Evolutionary conservation across 2,888 invertebrate genomes (phyloP), one percentile per base, ranked within the genome.

Genomic region (Tenthredo mesomela): DNA sequence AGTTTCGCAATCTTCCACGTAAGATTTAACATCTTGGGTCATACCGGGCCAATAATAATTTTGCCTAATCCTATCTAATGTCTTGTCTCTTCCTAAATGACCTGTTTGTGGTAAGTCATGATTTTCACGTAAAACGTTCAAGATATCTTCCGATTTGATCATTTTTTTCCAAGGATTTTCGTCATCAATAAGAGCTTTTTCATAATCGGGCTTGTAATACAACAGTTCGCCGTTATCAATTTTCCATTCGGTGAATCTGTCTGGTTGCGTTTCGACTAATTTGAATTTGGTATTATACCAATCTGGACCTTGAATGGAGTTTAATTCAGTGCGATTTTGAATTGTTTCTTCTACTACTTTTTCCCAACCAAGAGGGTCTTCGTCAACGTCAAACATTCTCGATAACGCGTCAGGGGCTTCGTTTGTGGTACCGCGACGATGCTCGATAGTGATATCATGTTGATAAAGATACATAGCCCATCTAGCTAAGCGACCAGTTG

Each of bases 361-460:
- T 33, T 86, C 58, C 84, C 85, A 85, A 0, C 84, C 85, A 0
- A 70, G 6, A 1, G 82, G 85, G 12, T 85, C 85, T 18, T 80
- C 82, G 18, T 85, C 82, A 9, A 80, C 29, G 12, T 87, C 85
- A 40, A 84, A 85, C 85, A 85, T 85, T 1, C 85, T 67, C 0
- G 85, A 85, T 12, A 86, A 50, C 0, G 86, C 86, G 12, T 86
- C 87, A 6, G 86, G 85, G 10, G 86, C 87, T 75, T 87, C 87
- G 54, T 87, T 86, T 0, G 67, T 77, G 0, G 86, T 86, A 0
- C 87, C 86, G 0, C 87, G 85, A 5, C 73, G 50, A 21, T 87
- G 85, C 25, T 84, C 77, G 10, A 87, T 50, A 4, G 83, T 80
- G n/a, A 86, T 75, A 10, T 85, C 65, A 12, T 86, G 85, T 37